phyloP scores from a whole-genome alignment of 2,113 vertebrate genomes.

The Euleptes europaea region DNA sequence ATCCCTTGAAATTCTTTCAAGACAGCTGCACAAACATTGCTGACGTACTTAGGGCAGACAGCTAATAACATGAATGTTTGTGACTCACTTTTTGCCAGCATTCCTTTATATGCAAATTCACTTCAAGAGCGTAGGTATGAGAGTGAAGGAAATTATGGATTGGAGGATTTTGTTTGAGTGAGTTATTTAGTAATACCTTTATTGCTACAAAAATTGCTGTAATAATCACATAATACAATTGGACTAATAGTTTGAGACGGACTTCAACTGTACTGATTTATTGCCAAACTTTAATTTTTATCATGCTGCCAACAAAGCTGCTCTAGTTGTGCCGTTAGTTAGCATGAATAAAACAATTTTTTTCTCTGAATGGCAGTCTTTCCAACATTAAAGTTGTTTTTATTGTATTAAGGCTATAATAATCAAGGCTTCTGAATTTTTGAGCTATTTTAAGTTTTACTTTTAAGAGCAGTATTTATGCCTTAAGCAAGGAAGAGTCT shows the following conservation, averaged over 20 bases:
- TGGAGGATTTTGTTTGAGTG: not conserved
- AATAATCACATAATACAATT: not conserved
- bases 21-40: constrained; percentile 17
- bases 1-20: constrained; percentile 21
- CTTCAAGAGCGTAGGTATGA: not conserved
- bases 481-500: no score
- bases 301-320: not conserved
- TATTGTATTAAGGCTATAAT: no score
- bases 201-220: not conserved
- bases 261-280: not conserved
- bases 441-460: not conserved
- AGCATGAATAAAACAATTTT: not conserved
- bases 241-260: not conserved
- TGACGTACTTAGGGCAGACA: constrained; percentile 25
- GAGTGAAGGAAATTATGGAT: not conserved
- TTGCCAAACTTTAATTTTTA: not conserved
- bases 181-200: not conserved
- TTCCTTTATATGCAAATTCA: constrained; percentile 23
- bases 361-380: not conserved
- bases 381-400: not conserved
- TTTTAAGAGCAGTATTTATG: not conserved
- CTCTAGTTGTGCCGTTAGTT: not conserved
- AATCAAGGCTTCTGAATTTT: not conserved
- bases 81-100: constrained; percentile 6
- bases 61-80: constrained; percentile 19